Evolutionary conservation across 2,797 vertebrate genomes (phyloP).

Genomic region (Taeniopygia guttata): DNA sequence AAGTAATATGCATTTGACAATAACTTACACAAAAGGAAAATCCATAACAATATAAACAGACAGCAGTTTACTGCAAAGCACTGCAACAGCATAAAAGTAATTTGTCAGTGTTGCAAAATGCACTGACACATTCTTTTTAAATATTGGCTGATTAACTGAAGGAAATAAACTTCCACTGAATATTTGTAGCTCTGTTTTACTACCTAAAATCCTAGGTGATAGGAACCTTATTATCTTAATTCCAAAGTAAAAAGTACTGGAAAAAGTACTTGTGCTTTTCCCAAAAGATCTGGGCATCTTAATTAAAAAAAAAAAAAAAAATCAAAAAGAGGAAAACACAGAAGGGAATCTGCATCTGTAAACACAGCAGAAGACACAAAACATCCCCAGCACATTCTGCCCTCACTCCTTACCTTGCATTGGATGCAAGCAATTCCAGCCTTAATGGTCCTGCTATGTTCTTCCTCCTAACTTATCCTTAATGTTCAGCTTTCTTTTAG

Average conservation of each 20-base stretch:
- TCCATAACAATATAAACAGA: not conserved
- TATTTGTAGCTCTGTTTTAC: not conserved
- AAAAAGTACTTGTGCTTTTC: not conserved
- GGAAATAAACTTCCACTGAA: not conserved
- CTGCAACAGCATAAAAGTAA: not conserved
- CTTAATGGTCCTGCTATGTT: constrained; percentile 42
- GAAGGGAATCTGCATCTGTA: constrained; percentile 10
- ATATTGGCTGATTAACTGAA: constrained; percentile 13
- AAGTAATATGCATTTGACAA: not conserved
- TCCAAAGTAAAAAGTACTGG: not conserved
- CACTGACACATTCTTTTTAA: constrained; percentile 21
- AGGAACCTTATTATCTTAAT: not conserved
- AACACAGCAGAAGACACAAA: constrained; percentile 9
- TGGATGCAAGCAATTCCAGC: constrained; percentile 38
- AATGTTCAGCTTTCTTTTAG: constrained; percentile 75
- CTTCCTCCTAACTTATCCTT: constrained; percentile 69
- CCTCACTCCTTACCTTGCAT: constrained; percentile 72
- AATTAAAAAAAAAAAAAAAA: not conserved
- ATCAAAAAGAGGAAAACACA: not conserved
- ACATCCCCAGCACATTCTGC: not conserved
- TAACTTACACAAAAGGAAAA: not conserved
- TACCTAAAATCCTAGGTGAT: not conserved
- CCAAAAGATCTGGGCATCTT: not conserved
- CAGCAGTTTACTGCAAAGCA: not conserved
- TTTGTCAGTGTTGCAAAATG: not conserved